Percentiles rank a stretch among this genome's conserved stretches.
Conservation (phyloP, 2,797 vertebrate genomes). For the Muraenolepis orangiensis region DNA sequence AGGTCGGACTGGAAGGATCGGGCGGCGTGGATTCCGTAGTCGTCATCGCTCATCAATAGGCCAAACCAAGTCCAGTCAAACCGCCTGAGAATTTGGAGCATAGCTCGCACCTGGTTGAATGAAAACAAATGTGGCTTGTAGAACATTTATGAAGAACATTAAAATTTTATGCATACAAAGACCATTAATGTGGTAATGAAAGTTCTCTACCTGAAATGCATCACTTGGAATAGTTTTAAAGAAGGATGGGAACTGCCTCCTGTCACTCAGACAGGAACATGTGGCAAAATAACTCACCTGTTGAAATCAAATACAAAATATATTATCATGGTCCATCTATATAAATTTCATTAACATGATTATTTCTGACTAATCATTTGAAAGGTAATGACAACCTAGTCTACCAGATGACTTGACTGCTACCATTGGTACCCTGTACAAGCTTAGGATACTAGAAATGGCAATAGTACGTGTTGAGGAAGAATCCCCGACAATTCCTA, state of each 20-base stretch:
- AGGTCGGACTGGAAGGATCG: conserved; percentile 51
- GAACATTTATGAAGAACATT: neutral
- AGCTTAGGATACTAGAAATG: conserved; percentile 41
- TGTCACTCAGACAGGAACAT: conserved; percentile 64
- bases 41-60: conserved; percentile 64
- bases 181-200: neutral
- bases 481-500: conserved; percentile 55
- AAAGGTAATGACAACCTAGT: no score
- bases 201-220: conserved; percentile 60
- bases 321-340: no score
- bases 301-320: conserved; percentile 7
- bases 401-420: conserved; percentile 20
- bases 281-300: conserved; percentile 71
- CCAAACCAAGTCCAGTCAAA: conserved; percentile 71
- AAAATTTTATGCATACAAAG: neutral
- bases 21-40: conserved; percentile 66
- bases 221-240: conserved; percentile 75
- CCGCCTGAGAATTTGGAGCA: conserved; percentile 60
- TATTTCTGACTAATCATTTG: neutral
- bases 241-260: conserved; percentile 50
- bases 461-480: conserved; percentile 48
- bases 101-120: conserved; percentile 44
- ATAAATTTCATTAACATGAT: neutral
- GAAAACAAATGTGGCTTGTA: conserved; percentile 21
- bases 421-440: conserved; percentile 51